Evolutionary conservation across 2,888 invertebrate species (phyloP), one percentile per base, ranked within the genome.

Genomic region (Imbricaverruca yamaguchii): DNA sequence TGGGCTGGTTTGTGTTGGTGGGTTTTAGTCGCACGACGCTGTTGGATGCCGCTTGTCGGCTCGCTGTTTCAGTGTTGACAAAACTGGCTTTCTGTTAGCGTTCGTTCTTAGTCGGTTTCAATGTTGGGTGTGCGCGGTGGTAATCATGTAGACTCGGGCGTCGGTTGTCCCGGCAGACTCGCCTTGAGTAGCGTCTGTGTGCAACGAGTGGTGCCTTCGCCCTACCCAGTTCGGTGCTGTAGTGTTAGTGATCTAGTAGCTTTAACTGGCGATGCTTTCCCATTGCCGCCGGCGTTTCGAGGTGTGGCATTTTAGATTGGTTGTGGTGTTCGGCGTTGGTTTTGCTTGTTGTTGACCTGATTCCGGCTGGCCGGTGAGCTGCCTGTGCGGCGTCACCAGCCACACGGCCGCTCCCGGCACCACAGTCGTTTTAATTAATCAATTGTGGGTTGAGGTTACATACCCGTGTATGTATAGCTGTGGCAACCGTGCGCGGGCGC

Each of bases 251-350:
- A 69, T 69, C 69, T 74, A 74, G 74, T 55, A 74, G 74, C 74
- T 74, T 74, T 74, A 74, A 74, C 74, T 74, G 10, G 74, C 74
- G 55, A 74, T 74, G 74, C 74, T 74, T 74, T 69, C 69, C 69
- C 69, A 69, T 69, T 39, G 69, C 69, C 69, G 69, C 39, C 13
- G 69, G 39, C 39, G 69, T 69, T 69, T 74, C 18, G 18, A 55
- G 53, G 74, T 55, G 74, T 74, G 74, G 74, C 74, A 74, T 74
- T 74, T 74, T 74, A 74, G 74, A 74, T 74, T 53, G 74, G 74
- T 74, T 74, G 74, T 74, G 74, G 74, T 74, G 74, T 74, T 74
- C 55, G 55, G 53, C 74, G 74, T 74, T 74, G 23, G 55, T 74
- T 74, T 74, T 74, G 21, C 74, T 74, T 18, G 69, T 69, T 74